Conservation (phyloP, 1,140 invertebrate species). For the Dendroctonus valens region DNA sequence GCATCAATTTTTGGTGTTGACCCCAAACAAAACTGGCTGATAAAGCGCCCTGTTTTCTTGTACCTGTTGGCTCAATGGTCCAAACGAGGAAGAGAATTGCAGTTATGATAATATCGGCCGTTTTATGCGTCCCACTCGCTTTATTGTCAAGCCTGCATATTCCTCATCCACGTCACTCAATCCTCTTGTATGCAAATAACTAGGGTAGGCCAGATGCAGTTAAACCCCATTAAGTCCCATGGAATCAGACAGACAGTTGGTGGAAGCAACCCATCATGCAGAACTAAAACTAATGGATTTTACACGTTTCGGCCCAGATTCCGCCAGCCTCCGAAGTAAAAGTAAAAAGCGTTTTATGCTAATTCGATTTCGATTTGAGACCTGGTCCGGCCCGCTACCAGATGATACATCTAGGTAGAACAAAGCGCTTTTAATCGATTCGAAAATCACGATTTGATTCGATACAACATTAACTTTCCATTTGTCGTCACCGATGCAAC, state of each 20-base stretch:
- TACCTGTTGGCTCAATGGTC: no score
- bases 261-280: background rate
- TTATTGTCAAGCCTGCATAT: background rate
- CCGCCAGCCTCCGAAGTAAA: background rate
- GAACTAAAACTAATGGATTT: constrained; percentile 1
- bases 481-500: constrained; percentile 9
- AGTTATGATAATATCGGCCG: constrained; percentile 3
- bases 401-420: background rate
- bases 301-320: background rate
- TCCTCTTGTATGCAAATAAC: background rate
- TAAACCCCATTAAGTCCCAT: background rate
- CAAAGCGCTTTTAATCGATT: constrained; percentile 16
- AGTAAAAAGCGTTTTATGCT: constrained; percentile 2
- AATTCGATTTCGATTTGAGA: background rate
- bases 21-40: no score
- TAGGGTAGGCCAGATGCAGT: constrained; percentile 3
- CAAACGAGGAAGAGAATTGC: no score
- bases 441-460: constrained; percentile 18
- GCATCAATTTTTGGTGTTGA: no score
- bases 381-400: background rate
- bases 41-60: no score
- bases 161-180: background rate
- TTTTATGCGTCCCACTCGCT: background rate
- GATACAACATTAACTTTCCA: constrained; percentile 24
- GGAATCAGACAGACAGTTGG: background rate